Evolutionary conservation across 2,113 vertebrate genomes (phyloP), one percentile per base, ranked within the genome.

Genomic region (Tachysurus vachellii): DNA sequence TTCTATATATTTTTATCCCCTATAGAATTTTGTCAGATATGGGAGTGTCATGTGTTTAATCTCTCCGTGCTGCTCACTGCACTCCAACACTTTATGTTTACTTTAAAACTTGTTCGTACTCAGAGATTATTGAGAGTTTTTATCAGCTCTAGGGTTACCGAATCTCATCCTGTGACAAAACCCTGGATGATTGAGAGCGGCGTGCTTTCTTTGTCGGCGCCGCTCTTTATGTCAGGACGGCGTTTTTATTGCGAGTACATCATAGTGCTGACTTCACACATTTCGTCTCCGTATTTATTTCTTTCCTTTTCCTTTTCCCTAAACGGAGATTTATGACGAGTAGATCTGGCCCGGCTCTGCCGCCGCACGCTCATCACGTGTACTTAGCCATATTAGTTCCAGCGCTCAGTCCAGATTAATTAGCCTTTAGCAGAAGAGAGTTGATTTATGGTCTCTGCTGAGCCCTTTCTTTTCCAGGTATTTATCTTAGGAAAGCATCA

Each of bases 371-470:
- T 86, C 89, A 88, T 89, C 87, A 70, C 70, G 75, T 85, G 85
- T 83, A 89, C 83, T 86, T 82, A 61, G 28, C 61, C 61, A 53
- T 83, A 88, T 89, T 89, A 86, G 87, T 82, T 54, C 77, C 31
- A 66, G 77, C 47, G 79, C 86, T 89, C 81, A n/a, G 50, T 83
- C 82, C 87, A 88, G 71, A 80, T 91, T 89, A 90, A 89, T 89
- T 87, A 89, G 81, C 86, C 82, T 79, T 70, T 88, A 91, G 86
- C 76, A 13, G 81, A 76, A 56, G 64, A 80, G 83, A 53, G 75
- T 47, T 84, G 90, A 91, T 90, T 89, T 88, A 92, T 91, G 85
- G 83, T 73, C 62, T 75, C 79, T 73, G 87, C 89, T 81, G 85
- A 84, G 81, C 56, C 56, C 21, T 80, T 87, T 86, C 89, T 85